A percentile compares a stretch with the other conserved stretches of the same genome.
Conservation (phyloP, 2,113 vertebrate species). For the Cairina moschata region DNA sequence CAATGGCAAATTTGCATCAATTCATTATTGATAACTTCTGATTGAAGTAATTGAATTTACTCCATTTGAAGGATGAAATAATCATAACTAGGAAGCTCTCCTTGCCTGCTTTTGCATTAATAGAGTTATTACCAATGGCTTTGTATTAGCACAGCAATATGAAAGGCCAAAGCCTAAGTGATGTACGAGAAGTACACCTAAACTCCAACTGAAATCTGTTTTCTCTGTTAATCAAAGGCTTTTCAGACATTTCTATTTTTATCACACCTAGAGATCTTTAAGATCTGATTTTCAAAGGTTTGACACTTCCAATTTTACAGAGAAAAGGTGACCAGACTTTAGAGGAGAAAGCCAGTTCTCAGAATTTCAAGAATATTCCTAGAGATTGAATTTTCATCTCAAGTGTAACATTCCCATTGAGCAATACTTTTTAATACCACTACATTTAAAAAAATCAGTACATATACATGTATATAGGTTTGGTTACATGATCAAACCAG, state of each 20-base stretch:
- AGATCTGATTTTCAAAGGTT: background rate
- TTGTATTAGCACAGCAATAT: background rate
- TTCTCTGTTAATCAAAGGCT: background rate
- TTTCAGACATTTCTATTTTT: background rate
- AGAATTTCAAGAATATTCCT: rapidly evolving
- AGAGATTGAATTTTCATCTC: background rate
- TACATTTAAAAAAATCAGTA: background rate
- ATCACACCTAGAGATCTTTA: background rate
- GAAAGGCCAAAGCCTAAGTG: background rate
- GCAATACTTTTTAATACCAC: background rate
- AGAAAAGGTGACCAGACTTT: background rate
- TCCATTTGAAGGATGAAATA: background rate
- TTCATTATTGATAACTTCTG: background rate
- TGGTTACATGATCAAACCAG: background rate
- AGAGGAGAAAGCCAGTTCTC: background rate
- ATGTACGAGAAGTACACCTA: background rate
- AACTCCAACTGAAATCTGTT: background rate
- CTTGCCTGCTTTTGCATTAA: background rate
- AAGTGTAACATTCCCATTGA: background rate
- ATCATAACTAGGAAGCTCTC: background rate
- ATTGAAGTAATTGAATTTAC: background rate
- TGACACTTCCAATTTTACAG: background rate
- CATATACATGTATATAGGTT: background rate
- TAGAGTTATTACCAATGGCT: background rate
- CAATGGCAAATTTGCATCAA: background rate